phyloP scores from a whole-genome alignment of 2,113 vertebrate genomes.

The Anser brachyrhynchus region DNA sequence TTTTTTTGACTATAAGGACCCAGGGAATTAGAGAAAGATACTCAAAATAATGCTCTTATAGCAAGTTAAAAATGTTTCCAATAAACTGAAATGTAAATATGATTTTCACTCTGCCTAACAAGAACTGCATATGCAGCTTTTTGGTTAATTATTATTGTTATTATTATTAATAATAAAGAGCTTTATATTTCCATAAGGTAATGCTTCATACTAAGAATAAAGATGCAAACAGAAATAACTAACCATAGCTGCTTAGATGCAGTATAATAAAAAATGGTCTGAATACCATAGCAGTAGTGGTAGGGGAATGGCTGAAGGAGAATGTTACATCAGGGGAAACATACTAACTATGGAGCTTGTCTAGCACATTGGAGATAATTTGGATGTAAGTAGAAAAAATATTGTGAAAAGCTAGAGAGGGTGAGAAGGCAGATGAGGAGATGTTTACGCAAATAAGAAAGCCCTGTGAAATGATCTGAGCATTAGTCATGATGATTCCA shows the following conservation, averaged over 20 bases:
- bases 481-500: conserved; percentile 37
- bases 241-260: background rate
- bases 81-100: background rate
- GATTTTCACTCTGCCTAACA: background rate
- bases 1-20: accelerated
- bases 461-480: background rate
- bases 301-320: background rate
- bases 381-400: background rate
- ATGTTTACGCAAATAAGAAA: conserved; percentile 9
- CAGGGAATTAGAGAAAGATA: background rate
- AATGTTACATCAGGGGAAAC: background rate
- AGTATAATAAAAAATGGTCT: background rate
- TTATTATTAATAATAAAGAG: background rate
- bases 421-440: background rate
- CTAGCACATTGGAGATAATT: background rate
- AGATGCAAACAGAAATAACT: background rate
- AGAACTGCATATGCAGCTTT: background rate
- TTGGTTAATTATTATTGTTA: background rate
- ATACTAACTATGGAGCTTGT: background rate
- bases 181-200: background rate
- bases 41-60: background rate
- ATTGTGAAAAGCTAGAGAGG: background rate
- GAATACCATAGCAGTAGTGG: background rate
- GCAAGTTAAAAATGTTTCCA: background rate
- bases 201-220: background rate